These are phyloP conservation scores for Drosophila mercatorum DNA, from an alignment of 2,888 invertebrate species.

Conservation along the genomic window DNA sequence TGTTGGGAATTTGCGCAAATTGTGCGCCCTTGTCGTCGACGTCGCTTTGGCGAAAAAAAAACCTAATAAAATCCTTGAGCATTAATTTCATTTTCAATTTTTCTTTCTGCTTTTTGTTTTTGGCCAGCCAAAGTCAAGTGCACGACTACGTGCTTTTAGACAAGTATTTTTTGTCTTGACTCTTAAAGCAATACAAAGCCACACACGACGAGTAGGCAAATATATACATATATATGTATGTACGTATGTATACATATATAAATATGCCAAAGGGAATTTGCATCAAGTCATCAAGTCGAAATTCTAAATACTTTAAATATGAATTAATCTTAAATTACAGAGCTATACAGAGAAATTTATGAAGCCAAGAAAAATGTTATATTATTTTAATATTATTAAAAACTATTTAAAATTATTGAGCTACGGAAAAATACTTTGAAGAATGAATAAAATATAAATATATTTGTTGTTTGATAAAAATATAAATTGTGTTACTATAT, in stretches of 20 bases:
- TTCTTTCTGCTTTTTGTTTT: conserved; percentile 10
- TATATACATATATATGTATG: too few species aligned
- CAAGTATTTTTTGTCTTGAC: conserved; percentile 40
- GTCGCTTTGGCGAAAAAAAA: conserved; percentile 46
- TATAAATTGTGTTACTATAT: too few species aligned
- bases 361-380: too few species aligned
- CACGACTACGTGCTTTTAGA: conserved; percentile 59
- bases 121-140: conserved; percentile 67
- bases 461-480: too few species aligned
- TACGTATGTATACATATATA: background rate
- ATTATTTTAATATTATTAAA: too few species aligned
- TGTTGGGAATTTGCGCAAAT: conserved; percentile 37
- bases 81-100: conserved; percentile 73
- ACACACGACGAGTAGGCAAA: background rate
- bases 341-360: too few species aligned
- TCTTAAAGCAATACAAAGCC: conserved; percentile 29
- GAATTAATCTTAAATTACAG: too few species aligned
- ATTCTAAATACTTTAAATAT: conserved; percentile 4
- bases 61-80: conserved; percentile 73
- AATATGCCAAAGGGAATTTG: background rate
- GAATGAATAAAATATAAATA: background rate
- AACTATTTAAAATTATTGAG: too few species aligned
- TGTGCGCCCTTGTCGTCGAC: conserved; percentile 42
- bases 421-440: too few species aligned
- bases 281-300: background rate